These are phyloP conservation scores for Synaphobranchus kaupii DNA, from an alignment of 2,797 vertebrate species.

Conservation along the genomic window DNA sequence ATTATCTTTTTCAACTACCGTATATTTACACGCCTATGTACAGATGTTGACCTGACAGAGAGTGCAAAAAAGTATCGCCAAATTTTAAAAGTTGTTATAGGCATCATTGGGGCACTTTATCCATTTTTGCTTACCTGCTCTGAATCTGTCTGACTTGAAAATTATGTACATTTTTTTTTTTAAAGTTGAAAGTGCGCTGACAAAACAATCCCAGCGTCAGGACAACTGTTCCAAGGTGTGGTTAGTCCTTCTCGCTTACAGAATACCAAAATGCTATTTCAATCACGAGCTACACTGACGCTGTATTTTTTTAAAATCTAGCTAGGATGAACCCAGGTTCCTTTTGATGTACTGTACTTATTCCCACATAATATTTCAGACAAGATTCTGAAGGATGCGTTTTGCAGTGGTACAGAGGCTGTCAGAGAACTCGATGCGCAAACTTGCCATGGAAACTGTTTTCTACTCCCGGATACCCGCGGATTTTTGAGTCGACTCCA, in stretches of 20 bases:
- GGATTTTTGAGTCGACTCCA: conserved; percentile 46
- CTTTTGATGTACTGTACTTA: conserved; percentile 2
- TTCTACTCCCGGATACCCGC: conserved; percentile 33
- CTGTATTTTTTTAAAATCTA: not conserved
- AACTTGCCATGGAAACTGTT: conserved; percentile 29
- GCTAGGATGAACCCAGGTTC: not conserved
- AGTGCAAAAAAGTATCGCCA: not conserved
- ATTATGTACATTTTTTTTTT: conserved; percentile 59
- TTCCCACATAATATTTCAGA: conserved; percentile 4
- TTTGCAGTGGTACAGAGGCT: conserved; percentile 3
- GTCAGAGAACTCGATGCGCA: conserved; percentile 8
- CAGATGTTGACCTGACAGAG: too few relatives aligned
- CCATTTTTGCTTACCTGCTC: conserved; percentile 53
- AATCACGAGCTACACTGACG: conserved; percentile 12
- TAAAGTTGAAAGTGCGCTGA: conserved; percentile 17
- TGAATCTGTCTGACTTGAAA: conserved; percentile 46
- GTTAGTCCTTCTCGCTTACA: conserved; percentile 27
- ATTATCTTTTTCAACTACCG: not conserved
- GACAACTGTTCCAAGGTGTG: conserved; percentile 32
- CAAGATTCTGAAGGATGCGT: conserved; percentile 6
- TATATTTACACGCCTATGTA: not conserved
- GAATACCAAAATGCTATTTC: conserved; percentile 30
- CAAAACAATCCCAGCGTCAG: conserved; percentile 48
- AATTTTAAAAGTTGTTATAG: not conserved
- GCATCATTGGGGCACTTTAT: not conserved